Conservation (phyloP, 2,113 vertebrate species). For the Callospermophilus lateralis region DNA sequence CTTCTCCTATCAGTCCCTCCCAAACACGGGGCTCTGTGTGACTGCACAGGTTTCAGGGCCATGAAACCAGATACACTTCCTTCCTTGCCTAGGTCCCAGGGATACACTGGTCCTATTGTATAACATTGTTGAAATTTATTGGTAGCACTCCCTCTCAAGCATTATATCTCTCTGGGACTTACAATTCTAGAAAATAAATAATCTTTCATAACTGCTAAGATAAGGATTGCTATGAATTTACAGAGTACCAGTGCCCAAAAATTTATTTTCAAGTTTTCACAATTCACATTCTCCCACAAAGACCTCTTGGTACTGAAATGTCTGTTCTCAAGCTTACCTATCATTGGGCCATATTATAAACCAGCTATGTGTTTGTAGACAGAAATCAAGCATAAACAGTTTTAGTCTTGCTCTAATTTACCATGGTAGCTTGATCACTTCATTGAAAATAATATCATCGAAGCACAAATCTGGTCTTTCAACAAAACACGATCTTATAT, state of each 20-base stretch:
- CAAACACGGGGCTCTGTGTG: not conserved
- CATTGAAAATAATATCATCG: constrained; percentile 23
- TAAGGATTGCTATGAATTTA: not conserved
- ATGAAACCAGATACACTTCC: not conserved
- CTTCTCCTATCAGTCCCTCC: not conserved
- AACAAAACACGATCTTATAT: not conserved
- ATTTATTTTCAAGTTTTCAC: constrained; percentile 12
- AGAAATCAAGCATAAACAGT: not conserved
- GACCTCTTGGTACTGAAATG: not conserved
- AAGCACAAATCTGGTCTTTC: not conserved
- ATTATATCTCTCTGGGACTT: not conserved
- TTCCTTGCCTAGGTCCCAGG: not conserved
- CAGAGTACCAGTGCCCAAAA: constrained; percentile 5
- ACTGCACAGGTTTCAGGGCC: not conserved
- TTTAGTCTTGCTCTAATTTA: constrained; percentile 19
- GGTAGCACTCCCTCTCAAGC: not conserved
- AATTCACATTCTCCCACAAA: constrained; percentile 14
- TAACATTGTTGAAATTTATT: not conserved
- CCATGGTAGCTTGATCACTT: not conserved
- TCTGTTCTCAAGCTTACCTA: not conserved
- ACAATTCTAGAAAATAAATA: constrained; percentile 42
- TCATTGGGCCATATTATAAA: not conserved
- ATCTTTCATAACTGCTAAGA: not conserved
- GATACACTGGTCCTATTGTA: not conserved
- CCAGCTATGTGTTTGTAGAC: not conserved